Evolutionary conservation across 64 coral and sea anemone species (phyloP).

Genomic region (Pocillopora verrucosa): DNA sequence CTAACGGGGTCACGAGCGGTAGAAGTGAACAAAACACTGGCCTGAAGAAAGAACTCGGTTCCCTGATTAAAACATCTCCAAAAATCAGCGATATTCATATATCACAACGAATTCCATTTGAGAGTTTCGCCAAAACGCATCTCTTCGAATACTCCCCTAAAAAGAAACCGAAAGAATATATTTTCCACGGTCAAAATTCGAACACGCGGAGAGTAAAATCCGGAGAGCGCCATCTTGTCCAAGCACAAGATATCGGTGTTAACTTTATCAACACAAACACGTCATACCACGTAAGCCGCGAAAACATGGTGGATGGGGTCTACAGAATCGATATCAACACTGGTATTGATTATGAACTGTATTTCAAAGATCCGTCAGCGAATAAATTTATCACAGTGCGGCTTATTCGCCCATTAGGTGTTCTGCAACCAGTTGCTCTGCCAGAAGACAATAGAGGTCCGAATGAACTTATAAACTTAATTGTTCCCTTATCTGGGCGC

Average conservation of each 20-base stretch:
- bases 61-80: neutral
- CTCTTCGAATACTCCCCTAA: slow-evolving; percentile 53
- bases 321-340: slow-evolving; percentile 78
- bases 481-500: slow-evolving; percentile 80
- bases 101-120: slow-evolving; percentile 63
- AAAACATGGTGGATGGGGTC: slow-evolving; percentile 72
- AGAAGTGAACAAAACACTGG: neutral
- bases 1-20: slow-evolving; percentile 24
- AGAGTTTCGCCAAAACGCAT: slow-evolving; percentile 81
- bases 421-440: slow-evolving; percentile 14
- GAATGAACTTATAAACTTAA: slow-evolving; percentile 76
- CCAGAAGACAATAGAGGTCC: neutral
- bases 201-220: slow-evolving; percentile 55
- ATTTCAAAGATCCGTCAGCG: slow-evolving; percentile 36
- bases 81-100: slow-evolving; percentile 34
- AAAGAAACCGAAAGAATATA: slow-evolving; percentile 68
- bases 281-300: slow-evolving; percentile 41
- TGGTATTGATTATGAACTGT: slow-evolving; percentile 86
- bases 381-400: slow-evolving; percentile 48
- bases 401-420: slow-evolving; percentile 36
- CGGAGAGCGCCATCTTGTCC: slow-evolving; percentile 46
- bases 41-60: neutral
- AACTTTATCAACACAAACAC: slow-evolving; percentile 62
- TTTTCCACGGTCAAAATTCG: slow-evolving; percentile 62
- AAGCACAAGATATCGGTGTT: slow-evolving; percentile 52